Conservation (phyloP, 2,888 invertebrate genomes). For the Andricus quercusramuli region DNA sequence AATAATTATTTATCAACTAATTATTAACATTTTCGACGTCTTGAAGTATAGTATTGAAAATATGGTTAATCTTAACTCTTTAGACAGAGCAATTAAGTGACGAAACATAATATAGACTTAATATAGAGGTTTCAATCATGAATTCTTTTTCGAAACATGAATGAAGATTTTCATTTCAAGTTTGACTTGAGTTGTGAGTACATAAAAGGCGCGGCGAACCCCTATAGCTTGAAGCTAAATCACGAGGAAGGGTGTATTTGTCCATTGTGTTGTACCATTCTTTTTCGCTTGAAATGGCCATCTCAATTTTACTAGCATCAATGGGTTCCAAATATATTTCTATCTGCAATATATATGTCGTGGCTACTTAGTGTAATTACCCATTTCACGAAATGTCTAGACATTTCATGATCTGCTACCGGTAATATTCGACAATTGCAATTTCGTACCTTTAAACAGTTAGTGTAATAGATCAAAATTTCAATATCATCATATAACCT, state of each 20-base stretch:
- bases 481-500: no score
- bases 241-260: background rate
- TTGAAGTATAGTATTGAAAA: background rate
- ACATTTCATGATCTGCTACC: no score
- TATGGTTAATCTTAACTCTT: background rate
- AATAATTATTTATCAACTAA: constrained; percentile 16
- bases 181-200: constrained; percentile 21
- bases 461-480: no score
- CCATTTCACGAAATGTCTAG: no score
- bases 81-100: background rate
- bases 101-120: background rate
- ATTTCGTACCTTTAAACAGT: no score
- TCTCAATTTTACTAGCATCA: background rate
- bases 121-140: background rate
- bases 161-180: constrained; percentile 10
- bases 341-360: no score
- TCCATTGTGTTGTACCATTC: background rate
- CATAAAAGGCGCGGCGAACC: constrained; percentile 14
- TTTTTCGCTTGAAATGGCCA: background rate
- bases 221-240: background rate
- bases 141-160: background rate
- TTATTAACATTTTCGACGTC: background rate
- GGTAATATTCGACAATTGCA: no score
- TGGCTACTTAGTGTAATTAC: no score
- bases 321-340: background rate